Evolutionary conservation across 1,140 invertebrate species (phyloP), one percentile per base, ranked within the genome.

Genomic region (Drosophila triauraria): DNA sequence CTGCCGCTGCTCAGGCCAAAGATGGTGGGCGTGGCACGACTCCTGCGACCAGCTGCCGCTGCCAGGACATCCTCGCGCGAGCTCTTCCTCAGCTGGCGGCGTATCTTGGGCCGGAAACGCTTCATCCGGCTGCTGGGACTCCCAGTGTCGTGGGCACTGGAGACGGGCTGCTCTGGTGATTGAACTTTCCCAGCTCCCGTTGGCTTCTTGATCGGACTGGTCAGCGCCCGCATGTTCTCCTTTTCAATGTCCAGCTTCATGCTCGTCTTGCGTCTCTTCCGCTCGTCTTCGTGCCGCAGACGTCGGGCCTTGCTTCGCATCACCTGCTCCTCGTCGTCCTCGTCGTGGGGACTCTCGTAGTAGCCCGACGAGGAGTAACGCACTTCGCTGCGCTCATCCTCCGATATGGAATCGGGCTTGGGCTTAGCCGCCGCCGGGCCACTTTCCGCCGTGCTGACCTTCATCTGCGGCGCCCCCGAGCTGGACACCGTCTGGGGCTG

Each of bases 301-400:
- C 91, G 79, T 3, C 92, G 68, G 1, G 72, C 60, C 58, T 92
- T 88, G 58, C 72, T 74, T 8, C 78, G 57, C 2, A 60, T 59
- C 20, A 56, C 68, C 56, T 90, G 61, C 40, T 85, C 77, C 40
- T 78, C 75, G 50, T 90, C 90, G n/a, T 92, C 94, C 79, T 97
- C 96, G 0, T 96, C 94, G 42, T 96, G 96, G 12, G 96, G 96
- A 86, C 96, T 96, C 84, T 96, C 96, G 85, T 97, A 97, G 77
- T 96, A 96, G 2, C 96, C 96, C 2, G 96, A 96, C 2, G 96
- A 96, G 50, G 96, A 96, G 83, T 96, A 96, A 64, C 95, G 95
- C 43, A 93, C 80, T 42, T 95, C 95, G 92, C 95, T 96, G 90
- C 94, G 93, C 88, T 96, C 95, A 79, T 95, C 95, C 80, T 95